Evolutionary conservation across 1,140 invertebrate genomes (phyloP).

Genomic region (Antheraea pernyi): DNA sequence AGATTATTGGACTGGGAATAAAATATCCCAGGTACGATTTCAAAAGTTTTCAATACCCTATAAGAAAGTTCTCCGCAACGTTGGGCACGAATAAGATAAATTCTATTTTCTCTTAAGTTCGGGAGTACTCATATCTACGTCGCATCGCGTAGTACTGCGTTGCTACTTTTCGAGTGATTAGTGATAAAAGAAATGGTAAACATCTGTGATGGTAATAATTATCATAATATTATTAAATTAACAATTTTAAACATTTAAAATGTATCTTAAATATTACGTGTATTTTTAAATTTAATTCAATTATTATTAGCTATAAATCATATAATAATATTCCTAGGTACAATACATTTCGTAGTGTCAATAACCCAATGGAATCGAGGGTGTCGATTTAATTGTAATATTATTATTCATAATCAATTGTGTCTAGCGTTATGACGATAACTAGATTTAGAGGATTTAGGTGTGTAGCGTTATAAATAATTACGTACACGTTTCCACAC

Average conservation of each 20-base stretch:
- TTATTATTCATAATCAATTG: not conserved
- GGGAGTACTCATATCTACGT: too few species aligned
- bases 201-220: not conserved
- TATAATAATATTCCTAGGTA: not conserved
- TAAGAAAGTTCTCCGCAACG: too few species aligned
- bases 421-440: not conserved
- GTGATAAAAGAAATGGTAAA: not conserved
- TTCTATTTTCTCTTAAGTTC: too few species aligned
- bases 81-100: too few species aligned
- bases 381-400: not conserved
- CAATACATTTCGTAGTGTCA: not conserved
- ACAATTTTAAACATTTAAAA: constrained; percentile 5
- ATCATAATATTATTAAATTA: constrained; percentile 10
- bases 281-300: not conserved
- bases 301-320: not conserved
- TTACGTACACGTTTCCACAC: too few species aligned
- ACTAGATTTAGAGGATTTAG: too few species aligned
- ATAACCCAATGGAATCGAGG: not conserved
- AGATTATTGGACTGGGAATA: too few species aligned
- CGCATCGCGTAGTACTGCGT: too few species aligned
- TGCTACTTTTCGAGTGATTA: not conserved
- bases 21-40: too few species aligned
- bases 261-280: not conserved
- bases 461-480: too few species aligned
- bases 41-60: too few species aligned